Conservation (phyloP, 2,797 vertebrate species). For the Delichon dasypus region DNA sequence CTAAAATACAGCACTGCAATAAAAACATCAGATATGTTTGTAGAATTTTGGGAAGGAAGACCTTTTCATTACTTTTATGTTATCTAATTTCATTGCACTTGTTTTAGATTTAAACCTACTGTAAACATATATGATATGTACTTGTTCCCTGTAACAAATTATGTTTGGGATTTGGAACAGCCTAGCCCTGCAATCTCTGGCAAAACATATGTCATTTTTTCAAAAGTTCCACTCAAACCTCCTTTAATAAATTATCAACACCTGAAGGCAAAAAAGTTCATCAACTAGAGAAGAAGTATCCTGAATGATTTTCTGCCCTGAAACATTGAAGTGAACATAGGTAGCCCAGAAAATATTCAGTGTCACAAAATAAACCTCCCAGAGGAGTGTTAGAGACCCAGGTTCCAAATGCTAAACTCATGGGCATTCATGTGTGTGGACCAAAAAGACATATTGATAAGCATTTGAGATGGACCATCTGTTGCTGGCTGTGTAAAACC, state of each 20-base stretch:
- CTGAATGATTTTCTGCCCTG: not conserved
- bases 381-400: not conserved
- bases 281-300: not conserved
- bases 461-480: not conserved
- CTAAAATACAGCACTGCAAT: not conserved
- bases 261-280: not conserved
- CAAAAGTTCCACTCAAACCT: not conserved
- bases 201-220: not conserved
- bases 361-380: not conserved
- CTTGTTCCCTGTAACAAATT: not conserved
- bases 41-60: not conserved
- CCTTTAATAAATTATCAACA: not conserved
- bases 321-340: not conserved
- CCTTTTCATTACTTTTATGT: not conserved
- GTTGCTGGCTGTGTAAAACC: not conserved
- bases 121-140: not conserved
- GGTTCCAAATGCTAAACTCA: not conserved
- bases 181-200: not conserved
- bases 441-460: not conserved
- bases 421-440: accelerated
- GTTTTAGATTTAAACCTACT: not conserved
- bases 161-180: not conserved
- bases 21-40: not conserved
- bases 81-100: not conserved
- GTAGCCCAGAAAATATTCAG: not conserved